A percentile compares a stretch with the other conserved stretches of the same genome.
These are phyloP conservation scores for Oxystoma pomonae DNA, from an alignment of 2,888 invertebrate genomes.

Conservation along the genomic window DNA sequence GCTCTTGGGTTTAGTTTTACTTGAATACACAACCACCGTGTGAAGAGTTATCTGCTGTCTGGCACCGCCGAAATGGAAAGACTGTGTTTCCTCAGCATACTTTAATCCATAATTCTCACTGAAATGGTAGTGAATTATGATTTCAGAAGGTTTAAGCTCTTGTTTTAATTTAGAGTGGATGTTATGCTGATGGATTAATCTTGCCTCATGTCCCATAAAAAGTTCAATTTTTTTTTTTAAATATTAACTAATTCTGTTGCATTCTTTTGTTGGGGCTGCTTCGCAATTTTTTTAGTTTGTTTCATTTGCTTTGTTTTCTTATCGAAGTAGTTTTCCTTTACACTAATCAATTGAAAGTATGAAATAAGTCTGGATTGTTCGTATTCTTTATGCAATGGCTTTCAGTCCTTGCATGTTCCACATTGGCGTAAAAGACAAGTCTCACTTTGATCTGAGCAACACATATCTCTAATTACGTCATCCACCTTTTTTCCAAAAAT, in stretches of 20 bases:
- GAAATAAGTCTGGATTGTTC: background rate
- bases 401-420: background rate
- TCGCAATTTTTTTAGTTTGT: background rate
- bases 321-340: background rate
- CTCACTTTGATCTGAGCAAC: too few relatives aligned
- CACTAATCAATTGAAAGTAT: background rate
- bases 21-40: slow-evolving; percentile 5
- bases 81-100: slow-evolving; percentile 8
- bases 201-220: slow-evolving; percentile 1
- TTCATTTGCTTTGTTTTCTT: slow-evolving; percentile 1
- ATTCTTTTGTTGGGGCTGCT: background rate
- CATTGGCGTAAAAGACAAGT: background rate
- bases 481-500: too few relatives aligned
- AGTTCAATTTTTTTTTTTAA: background rate
- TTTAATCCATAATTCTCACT: too few relatives aligned
- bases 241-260: background rate
- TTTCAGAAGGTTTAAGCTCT: slow-evolving; percentile 1
- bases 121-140: background rate
- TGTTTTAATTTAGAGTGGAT: slow-evolving; percentile 1
- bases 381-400: background rate
- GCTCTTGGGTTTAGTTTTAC: background rate
- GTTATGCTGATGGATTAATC: background rate
- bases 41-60: slow-evolving; percentile 1
- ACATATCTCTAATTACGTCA: too few relatives aligned
- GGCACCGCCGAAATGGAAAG: slow-evolving; percentile 5